Evolutionary conservation across 2,888 invertebrate species (phyloP).

Genomic region (Chrysotoxum bicinctum): DNA sequence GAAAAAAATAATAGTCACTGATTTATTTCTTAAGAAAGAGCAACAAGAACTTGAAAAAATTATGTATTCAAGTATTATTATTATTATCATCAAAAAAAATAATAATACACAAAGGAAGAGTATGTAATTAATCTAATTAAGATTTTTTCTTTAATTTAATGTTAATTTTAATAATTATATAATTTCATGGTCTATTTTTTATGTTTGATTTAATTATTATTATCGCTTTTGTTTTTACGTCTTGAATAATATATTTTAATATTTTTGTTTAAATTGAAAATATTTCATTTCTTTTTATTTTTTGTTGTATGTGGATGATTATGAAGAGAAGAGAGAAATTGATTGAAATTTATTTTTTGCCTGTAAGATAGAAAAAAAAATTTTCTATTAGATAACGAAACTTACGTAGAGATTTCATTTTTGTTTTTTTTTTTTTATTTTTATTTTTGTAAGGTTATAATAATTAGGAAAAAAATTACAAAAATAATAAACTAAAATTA

Average conservation of each 20-base stretch:
- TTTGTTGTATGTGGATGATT: conserved; percentile 72
- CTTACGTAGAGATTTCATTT: conserved; percentile 58
- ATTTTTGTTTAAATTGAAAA: conserved; percentile 23
- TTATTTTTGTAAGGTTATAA: conserved; percentile 12
- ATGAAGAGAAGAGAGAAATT: conserved; percentile 72
- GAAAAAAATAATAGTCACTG: conserved; percentile 18
- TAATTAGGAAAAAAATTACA: conserved; percentile 15
- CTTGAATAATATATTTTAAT: conserved; percentile 48
- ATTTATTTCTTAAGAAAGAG: conserved; percentile 41
- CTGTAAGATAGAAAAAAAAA: conserved; percentile 72
- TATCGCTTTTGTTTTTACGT: conserved; percentile 38
- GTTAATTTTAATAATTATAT: conserved; percentile 48
- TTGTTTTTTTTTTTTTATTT: conserved; percentile 34
- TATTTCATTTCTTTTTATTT: conserved; percentile 24
- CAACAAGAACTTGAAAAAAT: conserved; percentile 52
- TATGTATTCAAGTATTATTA: conserved; percentile 17
- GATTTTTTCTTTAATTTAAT: conserved; percentile 32
- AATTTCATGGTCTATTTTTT: conserved; percentile 53
- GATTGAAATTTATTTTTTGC: conserved; percentile 73
- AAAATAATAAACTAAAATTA: conserved; percentile 38
- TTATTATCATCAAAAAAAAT: conserved; percentile 12
- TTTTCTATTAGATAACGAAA: conserved; percentile 70
- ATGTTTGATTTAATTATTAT: conserved; percentile 28
- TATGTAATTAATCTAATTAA: conserved; percentile 41
- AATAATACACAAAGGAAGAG: conserved; percentile 35